Percentiles rank a stretch among this genome's conserved stretches.
Evolutionary conservation across 2,888 invertebrate genomes (phyloP).

Genomic region (Lycia hirtaria): DNA sequence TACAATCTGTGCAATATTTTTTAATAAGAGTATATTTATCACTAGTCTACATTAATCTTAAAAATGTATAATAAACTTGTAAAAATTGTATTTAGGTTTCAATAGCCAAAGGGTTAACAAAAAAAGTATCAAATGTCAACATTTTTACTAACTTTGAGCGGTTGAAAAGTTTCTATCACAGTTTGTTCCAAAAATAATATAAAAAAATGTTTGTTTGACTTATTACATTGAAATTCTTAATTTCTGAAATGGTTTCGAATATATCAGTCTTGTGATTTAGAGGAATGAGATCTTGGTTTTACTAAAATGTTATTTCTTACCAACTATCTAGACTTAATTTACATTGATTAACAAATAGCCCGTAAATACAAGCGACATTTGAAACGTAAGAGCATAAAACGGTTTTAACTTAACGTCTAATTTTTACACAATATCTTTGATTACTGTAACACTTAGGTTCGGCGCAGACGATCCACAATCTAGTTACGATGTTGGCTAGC

Average conservation of each 20-base stretch:
- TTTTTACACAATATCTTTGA: too few species aligned
- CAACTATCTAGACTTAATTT: slow-evolving; percentile 3
- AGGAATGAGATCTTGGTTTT: slow-evolving; percentile 39
- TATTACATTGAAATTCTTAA: slow-evolving; percentile 34
- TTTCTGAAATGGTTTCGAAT: slow-evolving; percentile 32
- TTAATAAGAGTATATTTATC: not conserved
- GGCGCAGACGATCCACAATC: too few species aligned
- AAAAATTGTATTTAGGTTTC: slow-evolving; percentile 12
- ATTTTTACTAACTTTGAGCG: slow-evolving; percentile 23
- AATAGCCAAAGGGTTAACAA: slow-evolving; percentile 26
- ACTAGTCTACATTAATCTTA: slow-evolving; percentile 1
- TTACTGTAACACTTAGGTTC: too few species aligned
- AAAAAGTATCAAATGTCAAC: slow-evolving; percentile 16
- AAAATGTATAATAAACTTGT: slow-evolving; percentile 8
- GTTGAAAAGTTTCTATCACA: slow-evolving; percentile 24
- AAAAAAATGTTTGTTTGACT: slow-evolving; percentile 22
- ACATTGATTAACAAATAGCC: not conserved
- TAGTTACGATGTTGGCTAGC: too few species aligned
- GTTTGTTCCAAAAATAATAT: slow-evolving; percentile 20
- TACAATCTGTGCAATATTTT: slow-evolving; percentile 11
- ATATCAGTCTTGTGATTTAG: slow-evolving; percentile 49
- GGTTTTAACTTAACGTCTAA: too few species aligned
- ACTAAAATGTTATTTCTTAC: slow-evolving; percentile 10
- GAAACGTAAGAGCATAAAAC: not conserved
- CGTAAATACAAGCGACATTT: not conserved